Percentiles rank a stretch among this genome's conserved stretches.
Evolutionary conservation across 2,113 vertebrate genomes (phyloP).

Genomic region (Typhlomys cinereus): DNA sequence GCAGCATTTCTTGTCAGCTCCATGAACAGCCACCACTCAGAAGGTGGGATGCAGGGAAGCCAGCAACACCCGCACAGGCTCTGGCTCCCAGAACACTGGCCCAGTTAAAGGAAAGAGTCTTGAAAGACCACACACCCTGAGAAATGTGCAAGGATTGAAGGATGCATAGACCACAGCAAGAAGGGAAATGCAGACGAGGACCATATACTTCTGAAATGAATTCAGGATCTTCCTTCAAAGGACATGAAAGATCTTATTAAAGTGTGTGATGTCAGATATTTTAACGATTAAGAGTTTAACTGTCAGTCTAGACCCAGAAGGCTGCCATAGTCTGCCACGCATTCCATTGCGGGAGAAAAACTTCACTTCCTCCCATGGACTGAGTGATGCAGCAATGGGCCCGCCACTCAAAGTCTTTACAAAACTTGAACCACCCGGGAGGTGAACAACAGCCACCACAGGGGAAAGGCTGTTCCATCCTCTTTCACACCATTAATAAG

Average conservation of each 20-base stretch:
- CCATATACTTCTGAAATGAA: slow-evolving; percentile 50
- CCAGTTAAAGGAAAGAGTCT: not conserved
- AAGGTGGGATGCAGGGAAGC: not conserved
- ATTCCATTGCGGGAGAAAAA: not conserved
- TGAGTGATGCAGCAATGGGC: not conserved
- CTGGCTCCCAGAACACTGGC: not conserved
- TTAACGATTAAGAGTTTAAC: slow-evolving; percentile 52
- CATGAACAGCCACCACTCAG: not conserved
- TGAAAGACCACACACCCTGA: not conserved
- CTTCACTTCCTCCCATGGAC: not conserved
- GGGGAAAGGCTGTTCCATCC: not conserved
- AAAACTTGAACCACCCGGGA: not conserved
- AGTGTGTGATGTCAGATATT: not conserved
- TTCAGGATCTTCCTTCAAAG: slow-evolving; percentile 19
- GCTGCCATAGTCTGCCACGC: not conserved
- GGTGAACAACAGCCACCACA: not conserved
- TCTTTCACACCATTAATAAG: not conserved
- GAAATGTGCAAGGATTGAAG: not conserved
- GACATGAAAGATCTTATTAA: not conserved
- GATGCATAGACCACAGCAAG: not conserved
- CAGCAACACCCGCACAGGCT: not conserved
- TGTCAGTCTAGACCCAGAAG: not conserved
- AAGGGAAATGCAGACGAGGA: not conserved
- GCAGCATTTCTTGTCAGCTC: not conserved
- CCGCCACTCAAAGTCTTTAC: not conserved